Conservation (phyloP, 1,140 invertebrate species). For the Latrodectus geometricus region DNA sequence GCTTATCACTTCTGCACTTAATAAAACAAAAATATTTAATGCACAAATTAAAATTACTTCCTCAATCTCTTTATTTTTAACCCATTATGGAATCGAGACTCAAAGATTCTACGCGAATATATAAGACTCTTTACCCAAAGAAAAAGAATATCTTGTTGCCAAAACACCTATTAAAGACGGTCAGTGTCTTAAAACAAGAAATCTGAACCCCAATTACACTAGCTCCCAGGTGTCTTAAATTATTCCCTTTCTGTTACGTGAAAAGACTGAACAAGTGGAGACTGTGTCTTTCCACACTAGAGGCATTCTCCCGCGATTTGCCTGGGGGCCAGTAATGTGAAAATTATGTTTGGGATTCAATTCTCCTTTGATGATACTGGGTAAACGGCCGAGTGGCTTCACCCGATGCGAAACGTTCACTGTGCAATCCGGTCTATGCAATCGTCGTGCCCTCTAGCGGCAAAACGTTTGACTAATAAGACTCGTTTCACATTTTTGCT, state of each 20-base stretch:
- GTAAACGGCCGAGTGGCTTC: conserved; percentile 38
- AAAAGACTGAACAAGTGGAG: neutral
- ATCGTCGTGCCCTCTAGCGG: neutral
- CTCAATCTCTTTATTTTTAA: too few species aligned
- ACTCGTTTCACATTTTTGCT: neutral
- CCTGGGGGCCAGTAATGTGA: conserved; percentile 9
- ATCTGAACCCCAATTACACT: neutral
- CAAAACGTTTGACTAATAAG: neutral
- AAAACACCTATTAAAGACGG: too few species aligned
- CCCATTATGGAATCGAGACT: too few species aligned
- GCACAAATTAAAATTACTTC: too few species aligned
- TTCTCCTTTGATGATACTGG: conserved; percentile 15
- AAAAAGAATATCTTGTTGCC: neutral
- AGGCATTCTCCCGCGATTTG: neutral
- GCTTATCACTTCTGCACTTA: too few species aligned
- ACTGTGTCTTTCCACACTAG: neutral
- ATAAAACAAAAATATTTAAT: too few species aligned
- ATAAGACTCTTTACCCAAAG: neutral
- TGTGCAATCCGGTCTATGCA: neutral
- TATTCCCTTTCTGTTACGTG: neutral
- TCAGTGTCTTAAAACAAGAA: too few species aligned
- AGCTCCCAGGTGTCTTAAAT: neutral
- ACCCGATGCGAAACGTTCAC: neutral
- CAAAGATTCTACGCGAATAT: too few species aligned
- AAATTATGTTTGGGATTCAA: conserved; percentile 36